These are phyloP conservation scores for Sitta europaea DNA, from an alignment of 2,113 vertebrate genomes.

Conservation along the genomic window DNA sequence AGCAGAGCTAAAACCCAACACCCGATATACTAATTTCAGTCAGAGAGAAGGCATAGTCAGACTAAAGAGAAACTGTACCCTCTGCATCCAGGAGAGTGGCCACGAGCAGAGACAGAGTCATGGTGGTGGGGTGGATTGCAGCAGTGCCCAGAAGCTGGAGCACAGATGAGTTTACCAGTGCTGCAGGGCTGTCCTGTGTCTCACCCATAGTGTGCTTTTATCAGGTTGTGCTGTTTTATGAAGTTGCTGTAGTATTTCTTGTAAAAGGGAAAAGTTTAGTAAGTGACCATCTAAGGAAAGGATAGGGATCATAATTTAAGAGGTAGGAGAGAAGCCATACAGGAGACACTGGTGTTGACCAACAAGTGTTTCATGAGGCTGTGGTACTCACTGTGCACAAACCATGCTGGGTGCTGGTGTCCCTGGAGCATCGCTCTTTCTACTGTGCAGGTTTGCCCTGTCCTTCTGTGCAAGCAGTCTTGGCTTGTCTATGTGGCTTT, in stretches of 20 bases:
- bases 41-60: neutral
- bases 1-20: neutral
- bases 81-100: neutral
- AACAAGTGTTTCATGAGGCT: neutral
- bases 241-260: neutral
- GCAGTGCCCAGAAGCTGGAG: neutral
- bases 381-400: accelerated
- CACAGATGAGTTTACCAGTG: neutral
- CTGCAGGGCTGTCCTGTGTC: neutral
- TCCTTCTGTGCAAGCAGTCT: neutral
- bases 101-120: accelerated
- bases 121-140: neutral
- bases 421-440: accelerated
- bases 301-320: neutral
- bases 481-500: accelerated
- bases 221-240: accelerated
- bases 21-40: neutral
- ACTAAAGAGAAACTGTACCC: neutral
- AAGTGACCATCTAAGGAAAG: neutral
- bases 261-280: neutral
- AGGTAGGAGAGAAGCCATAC: neutral
- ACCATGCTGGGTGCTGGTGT: accelerated
- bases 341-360: neutral
- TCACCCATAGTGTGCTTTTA: neutral
- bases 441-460: neutral